Evolutionary conservation across 2,888 invertebrate species (phyloP), one percentile per base, ranked within the genome.

Genomic region (Dexiosoma caninum): DNA sequence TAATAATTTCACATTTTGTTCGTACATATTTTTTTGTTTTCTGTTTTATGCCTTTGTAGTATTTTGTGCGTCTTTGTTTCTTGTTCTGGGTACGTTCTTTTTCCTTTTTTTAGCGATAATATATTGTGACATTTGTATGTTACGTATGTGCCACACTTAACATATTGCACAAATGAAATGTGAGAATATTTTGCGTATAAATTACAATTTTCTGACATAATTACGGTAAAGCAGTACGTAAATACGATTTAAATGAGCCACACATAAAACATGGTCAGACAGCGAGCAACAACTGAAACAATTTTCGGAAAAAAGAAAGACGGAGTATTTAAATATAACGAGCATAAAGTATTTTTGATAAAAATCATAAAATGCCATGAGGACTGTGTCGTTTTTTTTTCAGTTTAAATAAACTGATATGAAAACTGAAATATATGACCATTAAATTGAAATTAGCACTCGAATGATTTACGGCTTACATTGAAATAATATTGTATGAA

Each of bases 171-270:
- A 83, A 78, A 82, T 81, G 83, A 82, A 81, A 83, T 83, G 82
- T 83, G 84, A 82, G 78, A 83, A 78, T 72, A 71, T 76, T 83
- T 79, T 81, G 81, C 84, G 75, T 83, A 83, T 84, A 84, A 84
- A 84, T 84, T 84, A 84, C 84, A 84, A 84, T 84, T 82, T 84
- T 81, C 83, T 83, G 83, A 83, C 83, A 83, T 83, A 83, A 83
- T 83, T 83, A 83, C 81, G 79, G 74, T 81, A 81, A 82, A 81
- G 81, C 83, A 79, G 81, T 74, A 79, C 81, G 69, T 81, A 83
- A 82, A 81, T 81, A 69, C 77, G 81, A 81, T 81, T 81, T 81
- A 81, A 81, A 81, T 81, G 76, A 81, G 72, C 81, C 77, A 81
- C 72, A 81, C 80, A 76, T 76, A 80, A 78, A 67, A 72, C 32